phyloP scores from a whole-genome alignment of 2,888 invertebrate species.

The Aelia acuminata region DNA sequence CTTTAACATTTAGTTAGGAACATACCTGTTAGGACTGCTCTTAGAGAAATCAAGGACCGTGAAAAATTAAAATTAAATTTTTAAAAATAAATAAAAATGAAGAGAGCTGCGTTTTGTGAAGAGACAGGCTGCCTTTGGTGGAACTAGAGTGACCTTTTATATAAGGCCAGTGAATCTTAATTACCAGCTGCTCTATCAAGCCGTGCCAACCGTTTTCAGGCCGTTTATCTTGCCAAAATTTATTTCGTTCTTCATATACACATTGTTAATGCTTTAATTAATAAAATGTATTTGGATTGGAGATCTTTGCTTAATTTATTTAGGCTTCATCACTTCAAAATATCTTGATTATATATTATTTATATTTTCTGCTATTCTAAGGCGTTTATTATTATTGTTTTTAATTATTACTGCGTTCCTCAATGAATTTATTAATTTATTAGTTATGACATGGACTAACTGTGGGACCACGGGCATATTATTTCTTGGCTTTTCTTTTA shows the following conservation, averaged over 20 bases:
- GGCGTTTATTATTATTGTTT: no score
- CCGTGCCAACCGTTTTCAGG: background rate
- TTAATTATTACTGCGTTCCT: no score
- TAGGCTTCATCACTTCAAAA: no score
- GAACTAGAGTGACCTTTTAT: background rate
- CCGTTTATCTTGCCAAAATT: background rate
- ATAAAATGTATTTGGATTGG: background rate
- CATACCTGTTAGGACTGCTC: background rate
- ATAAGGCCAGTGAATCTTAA: background rate
- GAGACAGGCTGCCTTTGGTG: background rate
- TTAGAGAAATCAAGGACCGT: background rate
- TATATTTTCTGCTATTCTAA: no score
- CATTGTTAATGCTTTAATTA: background rate
- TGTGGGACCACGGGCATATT: no score
- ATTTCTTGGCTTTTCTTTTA: no score
- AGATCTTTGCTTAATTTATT: no score
- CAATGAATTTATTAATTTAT: no score
- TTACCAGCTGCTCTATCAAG: background rate
- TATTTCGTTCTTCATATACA: background rate
- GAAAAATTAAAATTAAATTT: background rate
- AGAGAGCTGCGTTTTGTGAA: background rate
- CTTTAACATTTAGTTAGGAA: background rate
- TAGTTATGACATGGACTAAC: no score
- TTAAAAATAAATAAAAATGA: background rate
- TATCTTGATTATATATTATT: no score